Evolutionary conservation across 2,113 vertebrate species (phyloP).

Genomic region (Gopherus flavomarginatus): DNA sequence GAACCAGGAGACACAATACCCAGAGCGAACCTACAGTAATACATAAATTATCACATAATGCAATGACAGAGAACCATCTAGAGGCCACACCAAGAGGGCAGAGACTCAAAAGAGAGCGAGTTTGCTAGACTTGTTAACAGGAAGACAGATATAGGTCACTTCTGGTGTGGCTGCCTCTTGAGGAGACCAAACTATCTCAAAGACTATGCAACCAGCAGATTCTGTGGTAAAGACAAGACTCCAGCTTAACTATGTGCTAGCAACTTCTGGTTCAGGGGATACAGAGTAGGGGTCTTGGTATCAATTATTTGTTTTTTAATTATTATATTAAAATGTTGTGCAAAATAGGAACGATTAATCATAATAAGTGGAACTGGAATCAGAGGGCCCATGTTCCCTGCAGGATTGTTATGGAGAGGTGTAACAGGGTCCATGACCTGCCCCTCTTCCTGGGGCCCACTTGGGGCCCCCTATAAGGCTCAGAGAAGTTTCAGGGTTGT

Average conservation of each 20-base stretch:
- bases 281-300: neutral
- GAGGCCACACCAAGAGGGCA: neutral
- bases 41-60: neutral
- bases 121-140: no score
- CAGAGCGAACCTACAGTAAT: neutral
- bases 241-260: neutral
- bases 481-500: no score
- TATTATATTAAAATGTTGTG: neutral
- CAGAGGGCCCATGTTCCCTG: neutral
- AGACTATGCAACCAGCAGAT: neutral
- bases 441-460: no score
- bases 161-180: neutral
- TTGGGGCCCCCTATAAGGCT: no score
- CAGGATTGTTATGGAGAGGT: neutral
- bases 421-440: no score
- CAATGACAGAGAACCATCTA: neutral
- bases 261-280: neutral
- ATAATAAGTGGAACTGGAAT: neutral
- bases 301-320: neutral
- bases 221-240: neutral
- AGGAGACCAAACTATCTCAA: neutral
- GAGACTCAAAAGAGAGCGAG: no score
- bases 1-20: neutral
- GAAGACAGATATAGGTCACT: neutral
- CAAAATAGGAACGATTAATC: neutral